Base-by-base conservation (phyloP, 2,113 vertebrate genomes). In the Cyprinodon tularosa region DNA sequence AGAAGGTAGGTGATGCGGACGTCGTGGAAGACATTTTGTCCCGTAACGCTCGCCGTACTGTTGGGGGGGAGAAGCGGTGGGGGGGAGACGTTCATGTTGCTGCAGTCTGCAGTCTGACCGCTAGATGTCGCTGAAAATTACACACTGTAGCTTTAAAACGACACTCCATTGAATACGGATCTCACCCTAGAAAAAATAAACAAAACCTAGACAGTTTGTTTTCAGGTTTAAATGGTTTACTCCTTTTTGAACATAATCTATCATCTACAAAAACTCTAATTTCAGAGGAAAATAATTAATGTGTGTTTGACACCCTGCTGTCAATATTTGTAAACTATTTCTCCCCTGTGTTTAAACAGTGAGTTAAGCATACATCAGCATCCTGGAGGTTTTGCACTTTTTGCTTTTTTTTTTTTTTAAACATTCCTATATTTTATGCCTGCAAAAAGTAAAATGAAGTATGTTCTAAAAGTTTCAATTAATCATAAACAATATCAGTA, bases 261-360 rank as follows among this genome's bases (percentile, higher is more conserved):
- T 59, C 85, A 57, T 74, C 65, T 75, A 70, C 63, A 59, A 65
- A 45, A 61, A 62, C 77, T 57, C 72, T 76, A 36, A 68, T 36
- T 62, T 66, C 75, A 67, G 59, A 68, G 45, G 57, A 63, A 48
- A 67, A 29, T 40, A 68, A 50, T 48, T 48, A 4, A 72, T 60
- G 72, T 81, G 80, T 62, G 80, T 80, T 78, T 48, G 63, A 44
- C 39, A 71, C 38, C 76, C 72, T 73, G 68, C 87, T 86, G 79
- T 84, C 76, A 84, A 80, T 78, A 69, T 82, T 86, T 7, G 20
- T 20, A 86, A 80, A n/a, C 85, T 74, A 89, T 92, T 91, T 90
- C 79, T 92, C 91, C 91, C 90, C 81, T 89, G 89, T 86, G 89
- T 92, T 76, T 53, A 14, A 71, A 66, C 67, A 66, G 71, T 81